Evolutionary conservation across 53 echinoderm and acorn worm species (phyloP).

Genomic region (Henricia sp.): DNA sequence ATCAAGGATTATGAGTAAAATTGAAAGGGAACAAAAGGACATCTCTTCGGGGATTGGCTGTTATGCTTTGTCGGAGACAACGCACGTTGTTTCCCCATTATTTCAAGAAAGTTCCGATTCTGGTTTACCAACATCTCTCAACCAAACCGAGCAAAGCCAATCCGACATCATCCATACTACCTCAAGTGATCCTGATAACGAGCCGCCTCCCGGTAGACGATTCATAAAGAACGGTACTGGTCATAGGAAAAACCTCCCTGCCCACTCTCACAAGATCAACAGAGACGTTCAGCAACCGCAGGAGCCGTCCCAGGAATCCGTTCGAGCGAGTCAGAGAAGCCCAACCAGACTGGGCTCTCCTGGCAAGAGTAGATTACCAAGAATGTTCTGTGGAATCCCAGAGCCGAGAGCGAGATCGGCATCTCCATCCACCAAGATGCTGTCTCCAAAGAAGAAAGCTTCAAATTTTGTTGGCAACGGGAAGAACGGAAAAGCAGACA

Average conservation of each 20-base stretch:
- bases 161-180: background rate
- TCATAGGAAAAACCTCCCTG: background rate
- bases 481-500: too few relatives aligned
- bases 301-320: background rate
- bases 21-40: background rate
- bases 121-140: background rate
- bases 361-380: slow-evolving; percentile 53
- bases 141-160: background rate
- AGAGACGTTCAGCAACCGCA: background rate
- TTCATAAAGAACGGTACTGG: background rate
- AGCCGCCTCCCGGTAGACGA: background rate
- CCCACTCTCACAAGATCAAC: background rate
- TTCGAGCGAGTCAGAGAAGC: slow-evolving; percentile 23
- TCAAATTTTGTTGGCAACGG: slow-evolving; percentile 38
- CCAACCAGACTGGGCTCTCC: slow-evolving; percentile 33
- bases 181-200: slow-evolving; percentile 15
- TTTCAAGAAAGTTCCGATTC: slow-evolving; percentile 6
- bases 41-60: background rate
- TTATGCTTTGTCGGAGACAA: background rate
- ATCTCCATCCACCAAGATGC: slow-evolving; percentile 49
- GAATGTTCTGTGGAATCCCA: slow-evolving; percentile 66
- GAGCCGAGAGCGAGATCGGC: slow-evolving; percentile 62
- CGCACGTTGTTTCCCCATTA: too few relatives aligned
- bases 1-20: slow-evolving; percentile 39
- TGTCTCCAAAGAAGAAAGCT: slow-evolving; percentile 58